Conservation (phyloP, 2,113 vertebrate genomes). For the Rostratula benghalensis region DNA sequence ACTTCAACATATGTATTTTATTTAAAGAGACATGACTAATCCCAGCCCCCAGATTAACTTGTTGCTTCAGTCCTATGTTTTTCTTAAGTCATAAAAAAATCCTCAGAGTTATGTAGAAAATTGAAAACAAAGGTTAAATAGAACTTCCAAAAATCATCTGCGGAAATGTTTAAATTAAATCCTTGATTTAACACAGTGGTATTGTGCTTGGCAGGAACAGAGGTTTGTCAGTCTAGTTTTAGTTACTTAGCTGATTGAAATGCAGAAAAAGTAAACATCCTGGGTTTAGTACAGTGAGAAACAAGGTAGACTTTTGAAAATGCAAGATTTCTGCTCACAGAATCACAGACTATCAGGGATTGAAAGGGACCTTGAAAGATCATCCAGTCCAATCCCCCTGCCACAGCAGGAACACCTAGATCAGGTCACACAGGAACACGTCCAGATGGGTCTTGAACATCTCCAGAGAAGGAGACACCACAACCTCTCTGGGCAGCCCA, state of each 20-base stretch:
- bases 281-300: neutral
- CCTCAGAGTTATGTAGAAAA: constrained; percentile 13
- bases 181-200: constrained; percentile 17
- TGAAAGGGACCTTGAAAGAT: too few species aligned
- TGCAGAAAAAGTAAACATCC: constrained; percentile 47
- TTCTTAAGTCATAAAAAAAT: constrained; percentile 8
- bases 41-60: constrained; percentile 31
- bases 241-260: constrained; percentile 63
- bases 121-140: constrained; percentile 54
- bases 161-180: constrained; percentile 42
- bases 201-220: constrained; percentile 27
- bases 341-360: too few species aligned
- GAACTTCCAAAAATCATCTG: constrained; percentile 33
- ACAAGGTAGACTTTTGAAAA: neutral
- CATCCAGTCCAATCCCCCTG: too few species aligned
- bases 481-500: too few species aligned
- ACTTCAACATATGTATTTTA: constrained; percentile 49
- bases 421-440: too few species aligned
- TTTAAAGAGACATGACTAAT: constrained; percentile 60
- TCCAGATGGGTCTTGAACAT: too few species aligned
- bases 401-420: too few species aligned
- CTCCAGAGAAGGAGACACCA: too few species aligned
- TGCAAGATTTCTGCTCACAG: neutral
- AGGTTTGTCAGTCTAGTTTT: constrained; percentile 26
- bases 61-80: constrained; percentile 26